A percentile compares a stretch with the other conserved stretches of the same genome.
Conservation (phyloP, 2,888 invertebrate species). For the Neoitamus cyanurus region DNA sequence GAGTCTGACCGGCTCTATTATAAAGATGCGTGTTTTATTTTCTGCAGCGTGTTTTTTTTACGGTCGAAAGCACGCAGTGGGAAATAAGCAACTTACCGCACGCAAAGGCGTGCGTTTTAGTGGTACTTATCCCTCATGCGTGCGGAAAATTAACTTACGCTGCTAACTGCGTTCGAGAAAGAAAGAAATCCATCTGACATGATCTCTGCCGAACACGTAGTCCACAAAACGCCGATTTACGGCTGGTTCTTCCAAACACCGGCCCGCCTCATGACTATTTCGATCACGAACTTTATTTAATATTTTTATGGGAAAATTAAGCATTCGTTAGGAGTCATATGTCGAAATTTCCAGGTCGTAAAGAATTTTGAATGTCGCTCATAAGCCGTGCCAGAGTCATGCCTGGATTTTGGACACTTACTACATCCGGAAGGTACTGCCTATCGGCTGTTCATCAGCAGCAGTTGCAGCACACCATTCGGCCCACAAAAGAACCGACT, state of each 20-base stretch:
- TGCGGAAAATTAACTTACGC: not conserved
- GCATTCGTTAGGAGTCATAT: constrained; percentile 12
- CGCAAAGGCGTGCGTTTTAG: no score
- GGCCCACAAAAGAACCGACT: constrained; percentile 9
- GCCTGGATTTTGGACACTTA: not conserved
- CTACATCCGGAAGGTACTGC: not conserved
- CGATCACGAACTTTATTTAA: constrained; percentile 9
- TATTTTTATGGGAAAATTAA: constrained; percentile 4
- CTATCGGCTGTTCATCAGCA: not conserved
- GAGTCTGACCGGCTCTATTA: no score
- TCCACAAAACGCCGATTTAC: not conserved
- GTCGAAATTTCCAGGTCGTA: not conserved
- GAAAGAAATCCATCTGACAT: not conserved
- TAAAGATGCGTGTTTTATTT: no score
- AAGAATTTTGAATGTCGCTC: constrained; percentile 3
- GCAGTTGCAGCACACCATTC: not conserved
- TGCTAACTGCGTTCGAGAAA: not conserved
- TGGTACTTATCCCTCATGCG: no score
- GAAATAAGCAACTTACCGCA: no score
- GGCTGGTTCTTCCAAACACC: not conserved
- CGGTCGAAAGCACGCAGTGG: no score
- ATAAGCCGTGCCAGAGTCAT: not conserved
- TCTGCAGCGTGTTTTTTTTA: no score
- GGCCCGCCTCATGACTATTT: not conserved
- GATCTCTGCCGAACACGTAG: not conserved